phyloP scores from a whole-genome alignment of 2,888 invertebrate genomes.

The Pseudococcus viburni region DNA sequence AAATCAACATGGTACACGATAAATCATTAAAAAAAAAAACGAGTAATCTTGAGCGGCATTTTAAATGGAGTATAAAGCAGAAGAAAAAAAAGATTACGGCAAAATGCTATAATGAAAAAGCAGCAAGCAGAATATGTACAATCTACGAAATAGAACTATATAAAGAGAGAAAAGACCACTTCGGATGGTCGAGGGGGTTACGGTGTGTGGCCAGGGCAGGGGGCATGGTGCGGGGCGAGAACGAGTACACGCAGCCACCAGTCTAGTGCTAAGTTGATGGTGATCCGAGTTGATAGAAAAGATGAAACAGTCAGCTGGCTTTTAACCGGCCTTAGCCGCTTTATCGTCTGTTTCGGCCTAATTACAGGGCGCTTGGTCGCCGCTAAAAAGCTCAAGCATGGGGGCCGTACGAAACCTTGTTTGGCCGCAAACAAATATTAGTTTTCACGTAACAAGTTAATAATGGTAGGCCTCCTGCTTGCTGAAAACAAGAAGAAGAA shows the following conservation, averaged over 20 bases:
- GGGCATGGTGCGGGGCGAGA: not conserved
- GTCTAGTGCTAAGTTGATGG: constrained; percentile 60
- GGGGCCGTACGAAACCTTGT: constrained; percentile 64
- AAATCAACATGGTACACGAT: constrained; percentile 46
- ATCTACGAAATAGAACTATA: constrained; percentile 17
- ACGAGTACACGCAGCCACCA: constrained; percentile 14
- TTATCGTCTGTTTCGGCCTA: constrained; percentile 57
- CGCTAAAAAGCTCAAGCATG: constrained; percentile 65
- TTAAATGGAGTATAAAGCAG: constrained; percentile 27
- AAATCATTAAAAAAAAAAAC: constrained; percentile 30
- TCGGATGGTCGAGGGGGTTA: not conserved
- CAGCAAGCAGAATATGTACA: constrained; percentile 16
- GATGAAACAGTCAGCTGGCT: constrained; percentile 63
- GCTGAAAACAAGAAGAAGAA: constrained; percentile 40
- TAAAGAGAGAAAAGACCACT: constrained; percentile 25
- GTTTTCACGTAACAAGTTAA: constrained; percentile 67
- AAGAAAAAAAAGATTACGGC: constrained; percentile 42
- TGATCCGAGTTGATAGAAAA: constrained; percentile 60
- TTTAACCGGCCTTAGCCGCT: constrained; percentile 50
- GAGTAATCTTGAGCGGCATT: constrained; percentile 42
- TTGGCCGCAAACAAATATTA: constrained; percentile 67
- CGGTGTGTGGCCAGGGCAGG: not conserved
- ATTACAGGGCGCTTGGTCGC: constrained; percentile 66
- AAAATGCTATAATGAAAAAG: constrained; percentile 62
- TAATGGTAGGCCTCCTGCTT: constrained; percentile 60